Evolutionary conservation across 2,888 invertebrate species (phyloP).

Genomic region (Holacanthella duospinosa): DNA sequence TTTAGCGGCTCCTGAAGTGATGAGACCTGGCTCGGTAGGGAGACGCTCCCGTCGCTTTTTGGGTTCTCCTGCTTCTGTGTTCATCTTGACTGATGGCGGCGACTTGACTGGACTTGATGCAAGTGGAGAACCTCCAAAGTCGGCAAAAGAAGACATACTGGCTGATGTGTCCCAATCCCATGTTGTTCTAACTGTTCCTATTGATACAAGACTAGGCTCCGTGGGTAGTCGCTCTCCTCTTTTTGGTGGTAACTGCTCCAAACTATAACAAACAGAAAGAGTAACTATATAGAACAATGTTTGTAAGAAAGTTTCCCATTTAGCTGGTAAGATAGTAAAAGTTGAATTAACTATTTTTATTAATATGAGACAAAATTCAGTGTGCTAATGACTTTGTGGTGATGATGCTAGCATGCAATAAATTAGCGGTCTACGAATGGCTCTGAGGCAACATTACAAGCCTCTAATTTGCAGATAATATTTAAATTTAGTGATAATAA

Average conservation of each 20-base stretch:
- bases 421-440: too few relatives aligned
- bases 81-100: constrained; percentile 46
- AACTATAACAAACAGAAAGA: not conserved
- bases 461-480: too few relatives aligned
- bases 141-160: constrained; percentile 38
- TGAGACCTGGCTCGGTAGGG: constrained; percentile 52
- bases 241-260: constrained; percentile 33
- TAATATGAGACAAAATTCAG: too few relatives aligned
- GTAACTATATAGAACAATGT: not conserved
- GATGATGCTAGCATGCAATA: too few relatives aligned
- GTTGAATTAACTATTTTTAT: too few relatives aligned
- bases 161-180: constrained; percentile 15
- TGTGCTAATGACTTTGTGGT: too few relatives aligned
- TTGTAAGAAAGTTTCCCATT: too few relatives aligned
- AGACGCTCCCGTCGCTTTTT: constrained; percentile 46
- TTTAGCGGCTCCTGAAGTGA: constrained; percentile 17
- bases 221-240: constrained; percentile 50
- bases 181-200: constrained; percentile 18
- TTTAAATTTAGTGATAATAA: too few relatives aligned
- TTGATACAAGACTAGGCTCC: constrained; percentile 47
- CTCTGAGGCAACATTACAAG: too few relatives aligned
- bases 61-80: not conserved
- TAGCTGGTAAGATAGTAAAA: too few relatives aligned
- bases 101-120: constrained; percentile 52
- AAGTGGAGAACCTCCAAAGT: constrained; percentile 40